Conservation (phyloP, 2,113 vertebrate species). For the Engraulis encrasicolus region DNA sequence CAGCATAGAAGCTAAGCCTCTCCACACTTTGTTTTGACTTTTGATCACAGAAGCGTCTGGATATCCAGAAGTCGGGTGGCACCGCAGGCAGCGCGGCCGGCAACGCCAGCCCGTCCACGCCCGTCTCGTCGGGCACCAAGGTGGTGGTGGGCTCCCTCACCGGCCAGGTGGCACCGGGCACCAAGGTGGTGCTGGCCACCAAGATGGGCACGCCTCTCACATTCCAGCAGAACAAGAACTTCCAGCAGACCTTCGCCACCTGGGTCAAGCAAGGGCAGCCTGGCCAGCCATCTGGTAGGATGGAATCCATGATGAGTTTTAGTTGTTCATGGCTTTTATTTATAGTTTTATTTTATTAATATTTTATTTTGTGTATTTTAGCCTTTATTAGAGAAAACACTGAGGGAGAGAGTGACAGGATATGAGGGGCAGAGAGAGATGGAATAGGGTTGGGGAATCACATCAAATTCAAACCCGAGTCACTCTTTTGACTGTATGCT, state of each 20-base stretch:
- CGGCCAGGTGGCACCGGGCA: slow-evolving; percentile 81
- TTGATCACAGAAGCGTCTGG: slow-evolving; percentile 92
- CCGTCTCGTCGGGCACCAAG: slow-evolving; percentile 80
- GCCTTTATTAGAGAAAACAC: too few species aligned
- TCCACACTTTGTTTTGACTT: too few species aligned
- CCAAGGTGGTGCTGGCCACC: slow-evolving; percentile 92
- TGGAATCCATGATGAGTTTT: not conserved
- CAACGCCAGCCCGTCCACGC: slow-evolving; percentile 75
- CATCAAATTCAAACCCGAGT: too few species aligned
- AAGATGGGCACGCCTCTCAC: slow-evolving; percentile 92
- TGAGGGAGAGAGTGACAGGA: too few species aligned
- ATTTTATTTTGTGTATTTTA: too few species aligned
- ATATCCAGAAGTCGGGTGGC: slow-evolving; percentile 83
- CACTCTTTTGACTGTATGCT: too few species aligned
- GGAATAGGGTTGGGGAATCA: too few species aligned
- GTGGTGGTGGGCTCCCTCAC: slow-evolving; percentile 81
- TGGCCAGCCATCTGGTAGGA: not conserved
- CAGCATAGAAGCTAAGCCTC: too few species aligned
- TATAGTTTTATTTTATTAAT: too few species aligned
- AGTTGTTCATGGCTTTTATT: too few species aligned
- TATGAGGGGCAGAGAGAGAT: too few species aligned
- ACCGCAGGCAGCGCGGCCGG: slow-evolving; percentile 74
- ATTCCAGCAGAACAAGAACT: slow-evolving; percentile 98
- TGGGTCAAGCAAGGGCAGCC: slow-evolving; percentile 98
- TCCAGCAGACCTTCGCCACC: slow-evolving; percentile 96